Evolutionary conservation across 2,797 vertebrate genomes (phyloP), one percentile per base, ranked within the genome.

Genomic region (Micromesistius poutassou): DNA sequence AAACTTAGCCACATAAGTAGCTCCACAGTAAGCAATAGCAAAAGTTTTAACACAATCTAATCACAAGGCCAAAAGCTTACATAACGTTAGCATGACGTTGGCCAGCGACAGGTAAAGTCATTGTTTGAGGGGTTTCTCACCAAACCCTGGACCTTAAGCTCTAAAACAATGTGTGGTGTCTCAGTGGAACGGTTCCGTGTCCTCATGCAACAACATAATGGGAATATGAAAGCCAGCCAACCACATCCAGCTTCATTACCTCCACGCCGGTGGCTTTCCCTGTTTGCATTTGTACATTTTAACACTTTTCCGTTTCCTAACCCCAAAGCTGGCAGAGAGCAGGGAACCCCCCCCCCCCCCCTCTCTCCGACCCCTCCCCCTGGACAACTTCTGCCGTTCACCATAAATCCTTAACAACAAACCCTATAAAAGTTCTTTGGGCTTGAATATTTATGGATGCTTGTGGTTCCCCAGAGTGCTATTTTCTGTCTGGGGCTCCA

Each of bases 391-490:
- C 87, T 91, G 87, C 84, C 87, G 86, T 80, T 88, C 78, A 76
- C 91, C 86, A 92, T 95, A 94, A 94, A 94, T 94, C 91, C 89
- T 92, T 92, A 90, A 93, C 85, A 82, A 90, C 91, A 90, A 91
- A 92, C 90, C 92, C 90, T 82, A 93, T 91, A 92, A 93, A 68
- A 94, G 88, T 87, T 92, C 90, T 91, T 89, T 81, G 85, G 88
- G 86, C 81, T 86, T 89, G 90, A 92, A 92, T 92, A 94, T 94
- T 94, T 94, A 93, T 93, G 86, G 88, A 91, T 87, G 89, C 84
- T 89, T 93, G 93, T 79, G 85, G 90, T 89, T 91, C 93, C 91
- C 91, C 76, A 79, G 92, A 91, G 93, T 86, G 90, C 80, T 74
- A 75, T 92, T 95, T 89, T 89, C 89, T 89, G 89, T 93, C 90